These are phyloP conservation scores for Lepidochrysops patricia DNA, from an alignment of 2,888 invertebrate genomes.

Conservation along the genomic window DNA sequence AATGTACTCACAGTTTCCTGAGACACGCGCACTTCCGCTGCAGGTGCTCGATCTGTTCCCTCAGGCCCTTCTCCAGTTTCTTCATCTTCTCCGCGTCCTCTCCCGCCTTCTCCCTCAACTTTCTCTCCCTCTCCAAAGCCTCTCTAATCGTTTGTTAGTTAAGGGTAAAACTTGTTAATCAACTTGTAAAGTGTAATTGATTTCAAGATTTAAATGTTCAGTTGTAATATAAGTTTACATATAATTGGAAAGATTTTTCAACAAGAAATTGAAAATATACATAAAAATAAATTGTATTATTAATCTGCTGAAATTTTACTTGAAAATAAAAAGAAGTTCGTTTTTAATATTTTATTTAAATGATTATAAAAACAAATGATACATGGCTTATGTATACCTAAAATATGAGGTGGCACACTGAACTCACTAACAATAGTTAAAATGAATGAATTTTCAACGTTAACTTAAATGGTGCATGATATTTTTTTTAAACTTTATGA, in stretches of 20 bases:
- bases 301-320: too few relatives aligned
- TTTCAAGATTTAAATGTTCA: not conserved
- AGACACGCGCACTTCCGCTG: conserved; percentile 76
- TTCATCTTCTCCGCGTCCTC: conserved; percentile 56
- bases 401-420: not conserved
- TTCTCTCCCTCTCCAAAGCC: conserved; percentile 61
- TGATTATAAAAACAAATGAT: not conserved
- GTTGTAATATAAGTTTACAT: too few relatives aligned
- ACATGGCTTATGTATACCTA: not conserved
- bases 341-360: not conserved
- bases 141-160: conserved; percentile 45
- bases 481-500: not conserved
- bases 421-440: not conserved
- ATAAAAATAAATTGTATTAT: too few relatives aligned
- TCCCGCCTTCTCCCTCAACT: conserved; percentile 50
- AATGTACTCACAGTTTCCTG: conserved; percentile 72
- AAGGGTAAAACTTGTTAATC: conserved; percentile 41
- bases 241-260: too few relatives aligned
- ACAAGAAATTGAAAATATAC: too few relatives aligned
- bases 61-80: conserved; percentile 62
- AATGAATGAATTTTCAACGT: not conserved
- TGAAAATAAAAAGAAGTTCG: not conserved
- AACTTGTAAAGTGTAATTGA: conserved; percentile 17
- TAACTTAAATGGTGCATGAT: not conserved
- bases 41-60: conserved; percentile 74